Evolutionary conservation across 2,113 vertebrate species (phyloP).

Genomic region (Sylvilagus bachmani): DNA sequence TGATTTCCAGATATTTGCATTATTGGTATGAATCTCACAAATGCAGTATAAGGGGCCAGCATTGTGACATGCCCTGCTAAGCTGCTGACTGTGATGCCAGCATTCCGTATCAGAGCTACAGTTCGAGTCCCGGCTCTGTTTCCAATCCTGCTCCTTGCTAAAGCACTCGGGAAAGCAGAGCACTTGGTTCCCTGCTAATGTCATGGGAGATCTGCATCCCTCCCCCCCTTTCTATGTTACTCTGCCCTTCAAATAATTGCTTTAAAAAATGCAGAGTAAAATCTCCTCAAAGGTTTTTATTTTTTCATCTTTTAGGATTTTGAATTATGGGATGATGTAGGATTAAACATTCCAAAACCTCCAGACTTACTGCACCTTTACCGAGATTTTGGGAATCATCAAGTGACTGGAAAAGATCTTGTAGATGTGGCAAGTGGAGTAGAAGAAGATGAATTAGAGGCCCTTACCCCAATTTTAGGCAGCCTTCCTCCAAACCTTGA

Average conservation of each 20-base stretch:
- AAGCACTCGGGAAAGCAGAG: too few species aligned
- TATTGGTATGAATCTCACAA: slow-evolving; percentile 53
- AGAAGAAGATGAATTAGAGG: slow-evolving; percentile 91
- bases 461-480: slow-evolving; percentile 86
- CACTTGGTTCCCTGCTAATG: too few species aligned
- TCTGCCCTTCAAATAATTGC: too few species aligned
- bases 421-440: slow-evolving; percentile 94
- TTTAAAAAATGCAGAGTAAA: slow-evolving; percentile 29
- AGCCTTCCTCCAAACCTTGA: slow-evolving; percentile 81
- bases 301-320: slow-evolving; percentile 92
- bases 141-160: too few species aligned
- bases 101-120: too few species aligned
- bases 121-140: too few species aligned
- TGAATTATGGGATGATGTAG: slow-evolving; percentile 99
- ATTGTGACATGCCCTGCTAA: too few species aligned
- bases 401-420: slow-evolving; percentile 88
- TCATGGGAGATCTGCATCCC: too few species aligned
- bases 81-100: too few species aligned
- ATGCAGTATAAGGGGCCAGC: not conserved
- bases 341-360: slow-evolving; percentile 98
- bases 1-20: slow-evolving; percentile 17
- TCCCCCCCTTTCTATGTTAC: too few species aligned
- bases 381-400: slow-evolving; percentile 94
- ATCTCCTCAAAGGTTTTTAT: not conserved
- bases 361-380: slow-evolving; percentile 97